Percentiles rank a stretch among this genome's conserved stretches.
Evolutionary conservation across 2,113 vertebrate species (phyloP).

Genomic region (Australoheros scitulus): DNA sequence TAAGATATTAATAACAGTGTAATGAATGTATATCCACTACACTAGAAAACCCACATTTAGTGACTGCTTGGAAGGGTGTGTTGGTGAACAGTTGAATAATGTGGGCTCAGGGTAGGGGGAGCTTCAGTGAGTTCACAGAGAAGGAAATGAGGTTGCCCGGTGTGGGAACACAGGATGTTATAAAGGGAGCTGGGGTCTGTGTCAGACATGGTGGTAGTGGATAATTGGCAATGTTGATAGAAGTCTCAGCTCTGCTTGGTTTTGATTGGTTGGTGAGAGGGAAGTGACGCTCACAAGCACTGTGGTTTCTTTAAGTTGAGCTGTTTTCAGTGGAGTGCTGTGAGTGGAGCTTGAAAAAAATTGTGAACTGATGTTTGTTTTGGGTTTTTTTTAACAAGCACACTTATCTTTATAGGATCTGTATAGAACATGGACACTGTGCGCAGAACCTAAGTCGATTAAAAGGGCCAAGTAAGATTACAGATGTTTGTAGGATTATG

Average conservation of each 20-base stretch:
- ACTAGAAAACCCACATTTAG: too few species aligned
- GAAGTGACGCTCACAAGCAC: not conserved
- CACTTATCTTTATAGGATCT: not conserved
- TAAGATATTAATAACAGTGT: not conserved
- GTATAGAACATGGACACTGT: not conserved
- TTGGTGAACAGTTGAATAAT: too few species aligned
- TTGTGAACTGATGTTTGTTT: too few species aligned
- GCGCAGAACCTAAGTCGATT: too few species aligned
- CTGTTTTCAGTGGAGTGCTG: not conserved
- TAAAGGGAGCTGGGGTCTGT: not conserved
- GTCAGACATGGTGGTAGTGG: fast-evolving
- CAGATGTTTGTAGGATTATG: not conserved
- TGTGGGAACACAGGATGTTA: not conserved
- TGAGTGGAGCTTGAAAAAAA: not conserved
- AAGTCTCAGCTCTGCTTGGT: not conserved
- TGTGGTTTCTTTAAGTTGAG: not conserved
- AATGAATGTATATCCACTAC: not conserved
- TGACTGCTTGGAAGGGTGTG: too few species aligned
- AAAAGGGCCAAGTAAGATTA: not conserved
- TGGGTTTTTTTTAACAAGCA: fast-evolving
- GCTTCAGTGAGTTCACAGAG: not conserved
- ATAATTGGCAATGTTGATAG: not conserved
- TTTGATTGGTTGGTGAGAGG: not conserved
- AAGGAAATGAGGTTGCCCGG: not conserved
- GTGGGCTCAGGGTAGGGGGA: not conserved